Evolutionary conservation across 2,888 invertebrate genomes (phyloP).

Genomic region (Ormyrus thymus): DNA sequence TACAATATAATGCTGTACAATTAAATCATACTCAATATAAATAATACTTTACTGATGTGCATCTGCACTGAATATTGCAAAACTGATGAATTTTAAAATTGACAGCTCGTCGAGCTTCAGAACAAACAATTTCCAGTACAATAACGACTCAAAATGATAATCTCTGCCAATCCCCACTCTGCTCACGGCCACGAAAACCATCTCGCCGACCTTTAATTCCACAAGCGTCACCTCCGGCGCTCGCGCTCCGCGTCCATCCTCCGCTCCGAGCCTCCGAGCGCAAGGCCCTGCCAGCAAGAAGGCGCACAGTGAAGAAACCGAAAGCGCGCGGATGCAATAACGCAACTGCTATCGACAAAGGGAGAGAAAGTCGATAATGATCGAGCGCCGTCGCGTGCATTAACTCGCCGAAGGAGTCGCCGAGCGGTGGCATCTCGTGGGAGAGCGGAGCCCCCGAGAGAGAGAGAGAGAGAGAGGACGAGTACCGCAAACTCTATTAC

Average conservation of each 20-base stretch:
- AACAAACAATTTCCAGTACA: no score
- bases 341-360: slow-evolving; percentile 12
- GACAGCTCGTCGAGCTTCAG: no score
- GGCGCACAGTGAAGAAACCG: slow-evolving; percentile 1
- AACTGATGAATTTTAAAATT: no score
- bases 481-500: slow-evolving; percentile 63
- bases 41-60: no score
- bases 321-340: slow-evolving; percentile 19
- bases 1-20: neutral
- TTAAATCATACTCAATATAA: neutral
- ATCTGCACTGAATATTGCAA: neutral
- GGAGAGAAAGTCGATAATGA: slow-evolving; percentile 41
- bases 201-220: no score
- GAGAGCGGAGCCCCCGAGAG: neutral
- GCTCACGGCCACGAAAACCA: no score
- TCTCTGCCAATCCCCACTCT: no score
- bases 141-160: no score
- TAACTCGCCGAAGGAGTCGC: neutral
- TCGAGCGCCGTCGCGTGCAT: no score
- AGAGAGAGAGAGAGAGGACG: neutral
- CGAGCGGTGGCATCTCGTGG: slow-evolving; percentile 2
- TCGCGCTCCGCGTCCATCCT: neutral
- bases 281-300: no score
- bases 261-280: neutral
- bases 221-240: no score